Evolutionary conservation across 2,113 vertebrate genomes (phyloP).

Genomic region (Formicarius rufipectus): DNA sequence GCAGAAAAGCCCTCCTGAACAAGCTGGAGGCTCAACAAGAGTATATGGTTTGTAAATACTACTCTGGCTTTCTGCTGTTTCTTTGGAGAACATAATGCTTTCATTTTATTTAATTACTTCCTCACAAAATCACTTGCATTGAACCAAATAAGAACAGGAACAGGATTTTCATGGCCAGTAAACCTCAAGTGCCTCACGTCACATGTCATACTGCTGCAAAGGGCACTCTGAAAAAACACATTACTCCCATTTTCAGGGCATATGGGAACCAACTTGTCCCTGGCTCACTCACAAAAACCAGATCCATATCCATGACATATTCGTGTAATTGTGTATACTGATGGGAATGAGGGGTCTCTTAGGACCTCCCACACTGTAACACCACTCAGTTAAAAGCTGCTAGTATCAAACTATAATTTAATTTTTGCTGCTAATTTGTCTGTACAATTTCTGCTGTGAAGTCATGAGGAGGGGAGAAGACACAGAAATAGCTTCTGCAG

Average conservation of each 20-base stretch:
- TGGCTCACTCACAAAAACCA: not conserved
- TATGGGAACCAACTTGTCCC: not conserved
- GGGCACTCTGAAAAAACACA: not conserved
- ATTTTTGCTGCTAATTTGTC: not conserved
- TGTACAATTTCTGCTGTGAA: not conserved
- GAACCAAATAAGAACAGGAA: not conserved
- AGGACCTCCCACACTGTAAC: not conserved
- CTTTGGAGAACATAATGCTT: not conserved
- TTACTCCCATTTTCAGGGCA: not conserved
- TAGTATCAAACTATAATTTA: not conserved
- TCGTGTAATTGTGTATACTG: not conserved
- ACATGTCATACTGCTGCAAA: not conserved
- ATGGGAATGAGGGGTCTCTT: not conserved
- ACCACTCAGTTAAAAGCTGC: not conserved
- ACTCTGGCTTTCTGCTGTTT: not conserved
- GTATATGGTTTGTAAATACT: not conserved
- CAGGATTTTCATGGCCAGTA: not conserved
- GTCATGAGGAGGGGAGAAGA: accelerated
- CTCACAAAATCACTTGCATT: not conserved
- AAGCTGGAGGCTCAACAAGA: not conserved
- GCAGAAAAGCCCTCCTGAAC: not conserved
- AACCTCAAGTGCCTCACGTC: not conserved
- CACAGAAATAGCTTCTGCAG: not conserved
- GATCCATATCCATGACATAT: not conserved
- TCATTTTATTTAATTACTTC: not conserved